Percentiles rank a stretch among this genome's conserved stretches.
phyloP scores from a whole-genome alignment of 2,888 invertebrate genomes.

The Platerodrilus igneus region DNA sequence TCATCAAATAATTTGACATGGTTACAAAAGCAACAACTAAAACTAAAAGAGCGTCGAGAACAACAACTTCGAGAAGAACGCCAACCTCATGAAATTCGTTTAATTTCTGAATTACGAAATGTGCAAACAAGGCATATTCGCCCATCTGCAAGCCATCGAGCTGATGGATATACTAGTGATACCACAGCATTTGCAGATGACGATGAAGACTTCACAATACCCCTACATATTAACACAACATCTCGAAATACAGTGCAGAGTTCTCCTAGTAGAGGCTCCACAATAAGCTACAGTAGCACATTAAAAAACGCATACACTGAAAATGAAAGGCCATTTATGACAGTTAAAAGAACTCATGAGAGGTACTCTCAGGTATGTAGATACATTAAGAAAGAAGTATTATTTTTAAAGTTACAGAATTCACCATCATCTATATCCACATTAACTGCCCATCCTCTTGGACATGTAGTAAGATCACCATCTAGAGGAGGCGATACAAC shows the following conservation, averaged over 20 bases:
- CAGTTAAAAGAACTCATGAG: slow-evolving; percentile 57
- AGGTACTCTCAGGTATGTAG: slow-evolving; percentile 41
- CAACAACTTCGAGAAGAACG: slow-evolving; percentile 69
- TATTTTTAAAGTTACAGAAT: slow-evolving; percentile 42
- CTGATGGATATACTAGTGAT: slow-evolving; percentile 75
- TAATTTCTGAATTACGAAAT: slow-evolving; percentile 56
- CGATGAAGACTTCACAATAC: slow-evolving; percentile 66
- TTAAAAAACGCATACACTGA: slow-evolving; percentile 41
- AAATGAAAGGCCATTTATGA: slow-evolving; percentile 59
- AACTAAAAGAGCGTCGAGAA: slow-evolving; percentile 71
- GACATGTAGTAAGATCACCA: slow-evolving; percentile 36
- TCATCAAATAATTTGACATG: slow-evolving; percentile 57
- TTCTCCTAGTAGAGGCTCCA: slow-evolving; percentile 23
- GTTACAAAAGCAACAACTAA: slow-evolving; percentile 79
- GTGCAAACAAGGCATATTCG: slow-evolving; percentile 49
- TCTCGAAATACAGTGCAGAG: slow-evolving; percentile 33
- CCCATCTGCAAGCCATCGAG: slow-evolving; percentile 50
- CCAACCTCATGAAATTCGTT: slow-evolving; percentile 62
- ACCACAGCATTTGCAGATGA: slow-evolving; percentile 75
- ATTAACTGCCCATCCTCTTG: slow-evolving; percentile 43
- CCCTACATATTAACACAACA: slow-evolving; percentile 63
- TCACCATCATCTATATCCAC: slow-evolving; percentile 37
- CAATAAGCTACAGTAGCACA: slow-evolving; percentile 14
- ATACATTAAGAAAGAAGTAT: too few relatives aligned
- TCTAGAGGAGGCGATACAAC: slow-evolving; percentile 34